Conservation (phyloP, 1,140 invertebrate genomes). For the Mercenaria mercenaria region DNA sequence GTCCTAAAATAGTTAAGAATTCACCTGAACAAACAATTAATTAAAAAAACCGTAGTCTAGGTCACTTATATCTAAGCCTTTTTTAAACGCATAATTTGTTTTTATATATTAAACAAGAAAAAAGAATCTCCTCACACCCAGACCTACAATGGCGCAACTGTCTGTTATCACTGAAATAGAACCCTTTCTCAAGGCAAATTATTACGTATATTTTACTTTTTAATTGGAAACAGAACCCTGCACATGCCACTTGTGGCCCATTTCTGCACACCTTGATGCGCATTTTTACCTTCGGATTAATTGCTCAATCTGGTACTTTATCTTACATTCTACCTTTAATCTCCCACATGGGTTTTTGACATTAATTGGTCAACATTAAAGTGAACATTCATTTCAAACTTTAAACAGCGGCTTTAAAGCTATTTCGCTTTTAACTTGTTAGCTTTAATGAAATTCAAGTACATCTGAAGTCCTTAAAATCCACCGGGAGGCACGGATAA, state of each 20-base stretch:
- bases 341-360: not conserved
- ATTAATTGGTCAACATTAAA: slow-evolving; percentile 24
- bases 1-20: not conserved
- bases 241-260: slow-evolving; percentile 2
- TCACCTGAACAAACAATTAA: not conserved
- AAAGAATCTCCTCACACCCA: not conserved
- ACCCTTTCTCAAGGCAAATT: not conserved
- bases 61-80: not conserved
- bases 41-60: not conserved
- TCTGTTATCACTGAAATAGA: not conserved
- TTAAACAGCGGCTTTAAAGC: not conserved
- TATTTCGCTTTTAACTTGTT: not conserved
- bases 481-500: not conserved
- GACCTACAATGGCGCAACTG: not conserved
- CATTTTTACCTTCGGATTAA: not conserved
- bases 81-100: not conserved
- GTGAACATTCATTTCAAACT: not conserved
- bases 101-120: not conserved
- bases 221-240: slow-evolving; percentile 1
- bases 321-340: not conserved
- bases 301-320: not conserved
- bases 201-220: not conserved
- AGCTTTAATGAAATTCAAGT: slow-evolving; percentile 7
- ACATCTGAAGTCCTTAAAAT: not conserved
- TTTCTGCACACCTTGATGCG: slow-evolving; percentile 23